Conservation (phyloP, 2,797 vertebrate genomes). For the Sebastes iracundus region DNA sequence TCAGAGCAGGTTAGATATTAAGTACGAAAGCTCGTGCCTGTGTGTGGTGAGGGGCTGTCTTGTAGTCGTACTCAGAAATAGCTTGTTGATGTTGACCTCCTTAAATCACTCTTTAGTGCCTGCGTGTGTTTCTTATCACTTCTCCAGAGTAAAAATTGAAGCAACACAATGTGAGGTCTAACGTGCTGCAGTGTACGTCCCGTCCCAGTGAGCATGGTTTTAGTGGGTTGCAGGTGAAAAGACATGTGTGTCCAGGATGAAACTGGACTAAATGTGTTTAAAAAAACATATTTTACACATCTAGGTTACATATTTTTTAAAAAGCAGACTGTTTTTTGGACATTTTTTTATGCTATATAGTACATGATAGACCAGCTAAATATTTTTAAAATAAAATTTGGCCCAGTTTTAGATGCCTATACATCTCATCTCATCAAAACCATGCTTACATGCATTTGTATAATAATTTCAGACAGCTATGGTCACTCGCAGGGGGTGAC, state of each 20-base stretch:
- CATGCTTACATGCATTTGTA: neutral
- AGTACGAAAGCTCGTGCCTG: slow-evolving; percentile 40
- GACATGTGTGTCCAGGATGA: neutral
- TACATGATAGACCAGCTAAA: neutral
- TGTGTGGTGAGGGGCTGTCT: slow-evolving; percentile 40
- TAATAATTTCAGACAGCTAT: neutral
- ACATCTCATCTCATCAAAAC: neutral
- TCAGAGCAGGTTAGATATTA: slow-evolving; percentile 50
- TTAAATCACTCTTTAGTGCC: slow-evolving; percentile 51
- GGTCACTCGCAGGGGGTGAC: neutral
- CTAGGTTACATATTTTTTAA: neutral
- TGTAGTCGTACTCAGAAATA: slow-evolving; percentile 27
- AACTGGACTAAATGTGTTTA: neutral
- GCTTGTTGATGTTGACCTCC: slow-evolving; percentile 41
- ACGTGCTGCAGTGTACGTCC: neutral
- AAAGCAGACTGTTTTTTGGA: neutral
- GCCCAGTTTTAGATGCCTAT: neutral
- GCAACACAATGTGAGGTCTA: slow-evolving; percentile 43
- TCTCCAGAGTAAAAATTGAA: slow-evolving; percentile 1
- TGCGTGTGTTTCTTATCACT: slow-evolving; percentile 49
- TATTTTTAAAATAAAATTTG: neutral
- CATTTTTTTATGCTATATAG: neutral
- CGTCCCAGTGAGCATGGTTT: neutral
- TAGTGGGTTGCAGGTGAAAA: neutral
- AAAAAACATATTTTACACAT: neutral